These are phyloP conservation scores for Gerris buenoi DNA, from an alignment of 1,140 invertebrate genomes.

Conservation along the genomic window DNA sequence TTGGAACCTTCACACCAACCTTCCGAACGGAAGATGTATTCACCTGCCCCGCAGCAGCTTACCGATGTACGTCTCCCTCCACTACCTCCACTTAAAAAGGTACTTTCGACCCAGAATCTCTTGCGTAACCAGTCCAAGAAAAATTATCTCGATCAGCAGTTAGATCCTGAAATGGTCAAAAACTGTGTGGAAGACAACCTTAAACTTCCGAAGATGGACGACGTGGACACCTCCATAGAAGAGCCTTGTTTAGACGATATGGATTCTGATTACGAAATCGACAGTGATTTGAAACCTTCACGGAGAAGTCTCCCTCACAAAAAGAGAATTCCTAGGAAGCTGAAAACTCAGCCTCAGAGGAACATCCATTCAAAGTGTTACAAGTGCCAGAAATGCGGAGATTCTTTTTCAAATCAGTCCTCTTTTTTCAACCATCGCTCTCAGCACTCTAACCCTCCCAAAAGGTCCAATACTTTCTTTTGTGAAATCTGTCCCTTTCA, in stretches of 20 bases:
- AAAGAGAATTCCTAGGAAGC: slow-evolving; percentile 44
- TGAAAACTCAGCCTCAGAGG: slow-evolving; percentile 32
- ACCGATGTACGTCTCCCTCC: slow-evolving; percentile 19
- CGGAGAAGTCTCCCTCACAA: slow-evolving; percentile 49
- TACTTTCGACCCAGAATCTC: slow-evolving; percentile 18
- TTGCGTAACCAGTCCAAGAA: slow-evolving; percentile 11
- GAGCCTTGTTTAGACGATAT: slow-evolving; percentile 10
- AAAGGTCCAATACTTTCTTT: slow-evolving; percentile 30
- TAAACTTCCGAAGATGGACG: neutral
- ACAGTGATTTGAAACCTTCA: slow-evolving; percentile 25
- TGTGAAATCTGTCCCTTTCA: slow-evolving; percentile 50
- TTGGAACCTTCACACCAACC: slow-evolving; percentile 6
- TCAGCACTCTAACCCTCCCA: slow-evolving; percentile 10
- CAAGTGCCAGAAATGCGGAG: slow-evolving; percentile 30
- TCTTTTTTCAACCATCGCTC: slow-evolving; percentile 23
- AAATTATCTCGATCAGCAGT: neutral
- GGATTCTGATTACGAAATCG: slow-evolving; percentile 25
- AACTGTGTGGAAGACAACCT: neutral
- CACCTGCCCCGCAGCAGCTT: neutral
- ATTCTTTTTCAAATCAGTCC: slow-evolving; percentile 26
- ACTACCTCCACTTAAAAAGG: slow-evolving; percentile 27
- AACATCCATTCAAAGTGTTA: slow-evolving; percentile 25
- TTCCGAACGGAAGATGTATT: neutral
- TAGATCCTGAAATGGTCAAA: neutral
- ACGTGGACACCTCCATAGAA: neutral